Base-by-base conservation (phyloP, 2,113 vertebrate genomes). In the Eptesicus fuscus region DNA sequence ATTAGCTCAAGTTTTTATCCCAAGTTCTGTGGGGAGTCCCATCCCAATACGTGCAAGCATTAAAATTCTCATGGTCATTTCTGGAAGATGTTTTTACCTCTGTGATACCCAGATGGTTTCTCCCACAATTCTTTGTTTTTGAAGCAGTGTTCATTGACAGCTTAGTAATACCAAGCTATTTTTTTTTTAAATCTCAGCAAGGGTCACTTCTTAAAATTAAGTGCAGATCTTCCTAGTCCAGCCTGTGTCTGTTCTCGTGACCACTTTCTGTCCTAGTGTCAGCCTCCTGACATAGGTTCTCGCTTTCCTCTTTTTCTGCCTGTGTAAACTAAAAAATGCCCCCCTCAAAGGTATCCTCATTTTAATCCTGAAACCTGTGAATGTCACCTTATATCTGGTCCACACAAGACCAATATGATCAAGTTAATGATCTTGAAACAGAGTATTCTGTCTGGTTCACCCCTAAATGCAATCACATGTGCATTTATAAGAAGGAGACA, bases 171-270 rank as follows among this genome's bases (percentile, higher is more conserved):
- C 95, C 59, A 82, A 65, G 47, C 49, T 22, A 32, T 53, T 53
- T 94, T 95, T 94, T 53, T 56, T 59, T 56, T 56, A 7, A 51
- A 92, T 91, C 84, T 77, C 61, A 90, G n/a, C 7, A 59, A 94
- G n/a, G 6, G 44, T n/a, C 32, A 35, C 7, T 9, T 1, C 35
- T 83, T 77, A 67, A 77, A 79, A 88, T 28, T 42, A 30, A 78
- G 83, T 16, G 61, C 49, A 59, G 61, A 47, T 67, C 37, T 61
- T 93, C 11, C 25, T 69, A 4, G 28, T 84, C 49, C 3, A 85
- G 51, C 89, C 51, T 79, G 0, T 42, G 28, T 42, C 51, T 67
- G 1, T 85, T 78, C 22, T 30, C 83, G 0, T 32, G 25, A 61
- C 67, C 51, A 73, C 44, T 77, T 91, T 73, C 32, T 85, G 1